A percentile compares a stretch with the other conserved stretches of the same genome.
Evolutionary conservation across 2,113 vertebrate species (phyloP).

Genomic region (Marmota monax): DNA sequence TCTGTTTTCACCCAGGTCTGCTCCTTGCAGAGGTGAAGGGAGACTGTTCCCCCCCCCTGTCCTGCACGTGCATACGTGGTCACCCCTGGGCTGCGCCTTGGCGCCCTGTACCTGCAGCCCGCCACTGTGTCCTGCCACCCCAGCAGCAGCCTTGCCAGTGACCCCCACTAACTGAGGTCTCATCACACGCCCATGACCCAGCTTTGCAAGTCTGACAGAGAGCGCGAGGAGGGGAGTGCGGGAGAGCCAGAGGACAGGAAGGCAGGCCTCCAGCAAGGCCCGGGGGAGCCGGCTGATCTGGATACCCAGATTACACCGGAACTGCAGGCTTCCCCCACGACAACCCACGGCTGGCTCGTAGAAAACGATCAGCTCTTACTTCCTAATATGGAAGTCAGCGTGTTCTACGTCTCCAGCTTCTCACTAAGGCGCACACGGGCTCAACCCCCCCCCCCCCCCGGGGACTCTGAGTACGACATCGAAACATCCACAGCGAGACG

Average conservation of each 20-base stretch:
- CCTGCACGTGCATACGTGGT: no score
- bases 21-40: accelerated
- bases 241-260: neutral
- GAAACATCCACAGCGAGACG: no score
- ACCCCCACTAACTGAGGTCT: neutral
- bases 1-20: no score
- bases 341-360: neutral
- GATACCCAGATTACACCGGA: neutral
- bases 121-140: accelerated
- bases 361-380: neutral
- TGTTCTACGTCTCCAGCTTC: neutral
- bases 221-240: neutral
- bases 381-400: constrained; percentile 54
- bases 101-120: accelerated
- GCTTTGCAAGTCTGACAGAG: neutral
- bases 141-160: neutral
- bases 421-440: neutral
- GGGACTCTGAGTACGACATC: no score
- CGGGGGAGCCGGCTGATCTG: neutral
- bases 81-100: no score
- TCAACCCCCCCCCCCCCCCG: no score
- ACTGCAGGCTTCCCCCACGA: neutral
- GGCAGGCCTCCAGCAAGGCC: neutral
- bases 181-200: neutral
- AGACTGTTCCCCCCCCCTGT: no score